Percentiles rank a stretch among this genome's conserved stretches.
phyloP scores from a whole-genome alignment of 1,140 invertebrate species.

The Lepidostoma basale region DNA sequence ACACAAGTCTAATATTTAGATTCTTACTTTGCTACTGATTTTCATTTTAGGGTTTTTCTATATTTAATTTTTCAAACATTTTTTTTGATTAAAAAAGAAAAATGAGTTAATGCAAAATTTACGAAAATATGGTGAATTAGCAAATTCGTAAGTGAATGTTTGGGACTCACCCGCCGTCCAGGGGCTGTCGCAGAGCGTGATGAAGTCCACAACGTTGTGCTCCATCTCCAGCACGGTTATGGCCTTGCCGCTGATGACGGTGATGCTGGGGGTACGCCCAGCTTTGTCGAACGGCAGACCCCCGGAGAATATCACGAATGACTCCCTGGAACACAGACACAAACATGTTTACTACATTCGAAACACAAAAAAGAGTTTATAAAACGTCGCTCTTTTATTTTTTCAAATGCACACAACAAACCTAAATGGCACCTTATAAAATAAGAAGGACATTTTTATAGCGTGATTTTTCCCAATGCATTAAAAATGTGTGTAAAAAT shows the following conservation, averaged over 20 bases:
- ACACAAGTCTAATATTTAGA: no score
- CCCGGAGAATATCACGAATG: slow-evolving; percentile 93
- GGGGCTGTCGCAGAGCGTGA: slow-evolving; percentile 92
- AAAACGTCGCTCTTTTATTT: no score
- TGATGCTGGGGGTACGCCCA: slow-evolving; percentile 91
- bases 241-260: slow-evolving; percentile 92
- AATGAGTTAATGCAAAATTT: background rate
- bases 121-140: slow-evolving; percentile 2
- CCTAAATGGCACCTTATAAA: no score
- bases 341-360: background rate
- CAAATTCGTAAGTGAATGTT: slow-evolving; percentile 19
- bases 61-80: no score
- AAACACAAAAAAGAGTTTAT: background rate
- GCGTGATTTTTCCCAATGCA: no score
- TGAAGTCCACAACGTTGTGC: slow-evolving; percentile 96
- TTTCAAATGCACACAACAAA: no score
- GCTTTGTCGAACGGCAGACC: slow-evolving; percentile 90
- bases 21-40: no score
- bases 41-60: no score
- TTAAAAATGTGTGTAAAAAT: no score
- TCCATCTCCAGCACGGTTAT: slow-evolving; percentile 99
- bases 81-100: no score
- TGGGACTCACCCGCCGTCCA: slow-evolving; percentile 82
- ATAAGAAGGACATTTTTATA: no score
- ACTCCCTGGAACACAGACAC: slow-evolving; percentile 67